These are phyloP conservation scores for Rhinolophus sinicus DNA, from an alignment of 2,113 vertebrate species.

Conservation along the genomic window DNA sequence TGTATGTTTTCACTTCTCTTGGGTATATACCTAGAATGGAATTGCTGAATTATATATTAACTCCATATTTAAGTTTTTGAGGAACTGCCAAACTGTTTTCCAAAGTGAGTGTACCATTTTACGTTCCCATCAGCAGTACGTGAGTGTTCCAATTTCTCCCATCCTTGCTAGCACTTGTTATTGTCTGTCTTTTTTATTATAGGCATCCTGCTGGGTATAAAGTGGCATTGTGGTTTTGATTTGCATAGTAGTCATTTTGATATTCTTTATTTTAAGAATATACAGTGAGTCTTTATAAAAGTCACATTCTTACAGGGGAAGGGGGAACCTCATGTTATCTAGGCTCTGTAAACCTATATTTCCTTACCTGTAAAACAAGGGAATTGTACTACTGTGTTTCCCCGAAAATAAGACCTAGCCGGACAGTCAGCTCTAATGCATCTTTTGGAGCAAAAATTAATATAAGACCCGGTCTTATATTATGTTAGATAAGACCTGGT, in stretches of 20 bases:
- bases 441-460: too few relatives aligned
- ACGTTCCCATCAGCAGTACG: neutral
- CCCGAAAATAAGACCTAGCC: too few relatives aligned
- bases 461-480: too few relatives aligned
- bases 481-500: too few relatives aligned
- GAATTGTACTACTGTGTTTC: neutral
- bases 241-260: neutral
- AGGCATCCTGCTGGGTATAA: neutral
- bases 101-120: neutral
- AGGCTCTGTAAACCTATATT: neutral
- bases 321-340: neutral
- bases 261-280: slow-evolving; percentile 34
- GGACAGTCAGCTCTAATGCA: too few relatives aligned
- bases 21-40: neutral
- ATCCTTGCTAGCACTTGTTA: neutral
- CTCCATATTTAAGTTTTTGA: slow-evolving; percentile 6
- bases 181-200: neutral
- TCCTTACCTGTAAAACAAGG: neutral
- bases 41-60: neutral
- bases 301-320: neutral
- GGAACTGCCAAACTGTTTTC: neutral
- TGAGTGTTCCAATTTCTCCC: neutral
- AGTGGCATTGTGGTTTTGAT: slow-evolving; percentile 3
- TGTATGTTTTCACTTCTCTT: slow-evolving; percentile 35
- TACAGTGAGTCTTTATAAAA: neutral